Percentiles rank a stretch among this genome's conserved stretches.
These are phyloP conservation scores for Drosophila bocqueti DNA, from an alignment of 1,140 invertebrate genomes.

Conservation along the genomic window DNA sequence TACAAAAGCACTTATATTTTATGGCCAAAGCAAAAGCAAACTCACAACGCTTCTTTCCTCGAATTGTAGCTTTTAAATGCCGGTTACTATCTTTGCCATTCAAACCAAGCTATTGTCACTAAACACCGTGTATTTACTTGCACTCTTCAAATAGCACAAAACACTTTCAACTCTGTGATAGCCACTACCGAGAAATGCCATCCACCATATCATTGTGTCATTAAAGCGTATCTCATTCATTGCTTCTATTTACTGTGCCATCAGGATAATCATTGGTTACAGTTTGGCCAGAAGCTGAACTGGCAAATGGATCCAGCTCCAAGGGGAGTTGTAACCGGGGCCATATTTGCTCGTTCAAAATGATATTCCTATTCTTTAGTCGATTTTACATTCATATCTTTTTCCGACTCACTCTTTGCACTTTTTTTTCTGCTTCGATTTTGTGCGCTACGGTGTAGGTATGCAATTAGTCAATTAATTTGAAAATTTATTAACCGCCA, in stretches of 20 bases:
- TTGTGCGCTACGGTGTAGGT: slow-evolving; percentile 58
- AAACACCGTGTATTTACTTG: slow-evolving; percentile 8
- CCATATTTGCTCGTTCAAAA: slow-evolving; percentile 28
- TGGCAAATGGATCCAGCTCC: slow-evolving; percentile 10
- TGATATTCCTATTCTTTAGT: slow-evolving; percentile 9
- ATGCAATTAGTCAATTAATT: slow-evolving; percentile 84
- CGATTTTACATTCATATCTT: slow-evolving; percentile 43
- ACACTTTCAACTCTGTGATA: slow-evolving; percentile 31
- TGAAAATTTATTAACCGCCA: slow-evolving; percentile 81
- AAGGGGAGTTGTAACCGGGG: slow-evolving; percentile 17
- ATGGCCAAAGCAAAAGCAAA: background rate
- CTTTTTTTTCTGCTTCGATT: slow-evolving; percentile 12
- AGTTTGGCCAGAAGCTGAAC: slow-evolving; percentile 7
- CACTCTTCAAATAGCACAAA: slow-evolving; percentile 20
- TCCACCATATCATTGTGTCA: slow-evolving; percentile 40
- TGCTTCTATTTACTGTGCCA: slow-evolving; percentile 27
- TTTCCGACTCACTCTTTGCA: slow-evolving; percentile 20
- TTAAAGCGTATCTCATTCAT: slow-evolving; percentile 24
- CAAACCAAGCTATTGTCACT: background rate
- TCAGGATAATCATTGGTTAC: slow-evolving; percentile 28
- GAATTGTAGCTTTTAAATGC: background rate
- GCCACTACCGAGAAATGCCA: background rate
- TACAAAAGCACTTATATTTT: background rate
- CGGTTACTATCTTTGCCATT: background rate
- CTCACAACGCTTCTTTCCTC: background rate